A percentile compares a stretch with the other conserved stretches of the same genome.
Conservation (phyloP, 92 coral and sea anemone genomes). For the Zoanthus gigantus region DNA sequence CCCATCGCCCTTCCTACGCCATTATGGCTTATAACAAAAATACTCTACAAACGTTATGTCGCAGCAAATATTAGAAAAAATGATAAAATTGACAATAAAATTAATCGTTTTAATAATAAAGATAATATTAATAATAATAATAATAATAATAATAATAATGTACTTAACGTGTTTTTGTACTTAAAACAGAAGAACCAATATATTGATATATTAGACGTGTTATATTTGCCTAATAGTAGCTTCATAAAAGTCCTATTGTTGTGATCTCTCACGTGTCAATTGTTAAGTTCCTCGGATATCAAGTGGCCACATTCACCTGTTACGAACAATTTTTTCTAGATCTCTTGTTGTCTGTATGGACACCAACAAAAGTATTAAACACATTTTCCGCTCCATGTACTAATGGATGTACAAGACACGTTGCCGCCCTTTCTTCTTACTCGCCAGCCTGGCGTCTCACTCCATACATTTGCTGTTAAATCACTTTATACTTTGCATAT, state of each 20-base stretch:
- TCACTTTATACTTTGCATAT: too few species aligned
- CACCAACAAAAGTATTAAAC: background rate
- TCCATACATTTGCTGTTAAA: too few species aligned
- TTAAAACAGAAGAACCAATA: background rate
- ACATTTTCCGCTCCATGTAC: background rate
- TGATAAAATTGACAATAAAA: background rate
- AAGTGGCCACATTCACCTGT: background rate
- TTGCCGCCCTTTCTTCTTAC: too few species aligned
- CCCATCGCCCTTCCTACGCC: too few species aligned
- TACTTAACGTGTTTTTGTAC: background rate
- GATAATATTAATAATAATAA: background rate
- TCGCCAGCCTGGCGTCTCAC: too few species aligned
- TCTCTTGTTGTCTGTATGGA: background rate
- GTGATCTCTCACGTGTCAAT: background rate
- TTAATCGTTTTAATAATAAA: too few species aligned
- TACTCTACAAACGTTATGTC: too few species aligned
- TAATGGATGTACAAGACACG: too few species aligned
- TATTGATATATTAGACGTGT: background rate
- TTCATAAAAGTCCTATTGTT: background rate
- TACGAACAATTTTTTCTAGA: background rate
- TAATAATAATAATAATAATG: background rate
- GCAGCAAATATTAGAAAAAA: background rate
- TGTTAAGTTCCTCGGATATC: background rate
- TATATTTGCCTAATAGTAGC: background rate
- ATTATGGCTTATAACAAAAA: too few species aligned